Percentiles rank a stretch among this genome's conserved stretches.
phyloP scores from a whole-genome alignment of 2,888 invertebrate genomes.

The Lomographa bimaculata region DNA sequence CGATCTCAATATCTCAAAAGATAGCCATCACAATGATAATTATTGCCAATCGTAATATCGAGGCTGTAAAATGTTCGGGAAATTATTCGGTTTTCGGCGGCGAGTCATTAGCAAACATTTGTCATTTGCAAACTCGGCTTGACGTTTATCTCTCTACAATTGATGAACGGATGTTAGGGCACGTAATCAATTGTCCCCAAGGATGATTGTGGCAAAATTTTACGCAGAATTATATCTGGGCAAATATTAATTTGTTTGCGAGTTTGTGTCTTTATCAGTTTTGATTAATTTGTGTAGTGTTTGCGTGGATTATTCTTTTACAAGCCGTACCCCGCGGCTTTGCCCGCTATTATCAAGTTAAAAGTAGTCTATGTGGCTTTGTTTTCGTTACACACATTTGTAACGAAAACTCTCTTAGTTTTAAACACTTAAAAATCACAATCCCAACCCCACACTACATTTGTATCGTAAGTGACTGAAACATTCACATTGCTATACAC shows the following conservation, averaged over 20 bases:
- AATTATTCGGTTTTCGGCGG: conserved; percentile 65
- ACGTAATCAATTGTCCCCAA: conserved; percentile 71
- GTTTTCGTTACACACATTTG: no score
- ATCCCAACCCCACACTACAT: no score
- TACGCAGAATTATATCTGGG: conserved; percentile 45
- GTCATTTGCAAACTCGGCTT: conserved; percentile 74
- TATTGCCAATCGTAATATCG: conserved; percentile 51
- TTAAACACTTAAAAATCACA: no score
- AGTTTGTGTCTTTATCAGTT: conserved; percentile 27
- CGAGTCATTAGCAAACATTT: conserved; percentile 78
- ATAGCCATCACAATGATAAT: conserved; percentile 46
- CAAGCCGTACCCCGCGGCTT: no score
- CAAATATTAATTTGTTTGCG: conserved; percentile 47
- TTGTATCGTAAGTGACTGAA: no score
- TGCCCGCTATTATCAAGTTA: no score
- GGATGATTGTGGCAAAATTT: conserved; percentile 62
- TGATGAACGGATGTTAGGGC: conserved; percentile 75
- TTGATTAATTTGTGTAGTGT: conserved; percentile 21
- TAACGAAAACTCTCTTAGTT: no score
- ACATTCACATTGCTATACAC: no score
- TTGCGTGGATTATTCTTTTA: no score
- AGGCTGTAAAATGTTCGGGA: conserved; percentile 56
- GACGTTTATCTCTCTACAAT: conserved; percentile 76
- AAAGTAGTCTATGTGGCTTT: no score
- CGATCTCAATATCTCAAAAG: conserved; percentile 45